A percentile compares a stretch with the other conserved stretches of the same genome.
Conservation (phyloP, 2,888 invertebrate species). For the Bursaphelenchus okinawaensis region DNA sequence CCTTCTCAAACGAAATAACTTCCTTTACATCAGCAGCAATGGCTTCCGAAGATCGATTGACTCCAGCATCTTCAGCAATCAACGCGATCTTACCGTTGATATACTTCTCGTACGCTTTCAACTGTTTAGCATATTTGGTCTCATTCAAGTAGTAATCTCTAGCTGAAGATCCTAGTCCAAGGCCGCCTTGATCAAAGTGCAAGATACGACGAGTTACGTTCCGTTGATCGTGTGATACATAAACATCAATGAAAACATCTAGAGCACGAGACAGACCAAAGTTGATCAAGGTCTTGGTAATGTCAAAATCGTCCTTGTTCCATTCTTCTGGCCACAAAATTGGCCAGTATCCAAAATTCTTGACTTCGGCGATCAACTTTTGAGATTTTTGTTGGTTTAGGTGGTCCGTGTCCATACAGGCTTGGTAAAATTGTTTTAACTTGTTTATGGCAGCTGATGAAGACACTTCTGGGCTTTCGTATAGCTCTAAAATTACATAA, state of each 20-base stretch:
- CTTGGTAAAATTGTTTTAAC: constrained; percentile 40
- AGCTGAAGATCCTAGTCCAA: constrained; percentile 53
- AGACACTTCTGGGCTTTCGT: constrained; percentile 35
- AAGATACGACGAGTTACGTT: constrained; percentile 45
- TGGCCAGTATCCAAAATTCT: constrained; percentile 47
- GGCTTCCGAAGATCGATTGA: constrained; percentile 30
- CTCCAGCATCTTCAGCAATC: constrained; percentile 44
- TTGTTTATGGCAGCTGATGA: constrained; percentile 42
- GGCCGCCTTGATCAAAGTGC: constrained; percentile 50
- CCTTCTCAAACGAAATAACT: constrained; percentile 46
- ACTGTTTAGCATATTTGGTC: constrained; percentile 51
- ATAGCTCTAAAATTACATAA: constrained; percentile 45
- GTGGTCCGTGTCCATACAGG: constrained; percentile 47
- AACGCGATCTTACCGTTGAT: constrained; percentile 39
- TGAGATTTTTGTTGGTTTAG: constrained; percentile 31
- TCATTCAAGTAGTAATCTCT: constrained; percentile 54
- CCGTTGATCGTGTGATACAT: constrained; percentile 53
- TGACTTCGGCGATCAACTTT: constrained; percentile 38
- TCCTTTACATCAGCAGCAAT: constrained; percentile 48
- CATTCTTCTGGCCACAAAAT: constrained; percentile 40
- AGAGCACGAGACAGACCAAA: constrained; percentile 39
- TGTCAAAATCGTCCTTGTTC: constrained; percentile 33
- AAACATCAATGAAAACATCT: constrained; percentile 54
- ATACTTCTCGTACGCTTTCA: constrained; percentile 50
- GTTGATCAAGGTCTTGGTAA: constrained; percentile 43